These are phyloP conservation scores for Archocentrus centrarchus DNA, from an alignment of 2,113 vertebrate species.

Conservation along the genomic window DNA sequence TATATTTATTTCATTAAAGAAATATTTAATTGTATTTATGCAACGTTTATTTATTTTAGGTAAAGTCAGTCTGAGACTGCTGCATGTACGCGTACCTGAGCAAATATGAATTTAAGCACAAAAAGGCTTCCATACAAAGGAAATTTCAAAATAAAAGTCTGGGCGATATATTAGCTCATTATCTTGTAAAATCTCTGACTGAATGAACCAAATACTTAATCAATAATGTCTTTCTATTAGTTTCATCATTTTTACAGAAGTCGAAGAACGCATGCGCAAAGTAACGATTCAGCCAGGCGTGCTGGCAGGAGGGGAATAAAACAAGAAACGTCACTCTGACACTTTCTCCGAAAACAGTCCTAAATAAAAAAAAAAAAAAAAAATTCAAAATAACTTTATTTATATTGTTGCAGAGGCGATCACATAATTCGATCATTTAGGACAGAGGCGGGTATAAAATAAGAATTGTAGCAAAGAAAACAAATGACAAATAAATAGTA, in stretches of 20 bases:
- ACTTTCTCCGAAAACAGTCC: not conserved
- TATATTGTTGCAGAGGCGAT: not conserved
- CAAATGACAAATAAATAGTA: not conserved
- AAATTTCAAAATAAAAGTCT: not conserved
- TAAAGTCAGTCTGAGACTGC: not conserved
- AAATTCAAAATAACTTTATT: too few species aligned
- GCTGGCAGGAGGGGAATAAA: not conserved
- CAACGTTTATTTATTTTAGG: not conserved
- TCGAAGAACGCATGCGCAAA: slow-evolving; percentile 68
- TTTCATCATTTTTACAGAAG: not conserved
- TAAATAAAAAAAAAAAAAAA: not conserved
- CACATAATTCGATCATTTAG: not conserved
- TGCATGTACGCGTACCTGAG: not conserved
- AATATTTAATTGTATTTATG: not conserved
- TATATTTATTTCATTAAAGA: not conserved
- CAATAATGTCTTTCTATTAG: not conserved
- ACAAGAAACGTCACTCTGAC: slow-evolving; percentile 28
- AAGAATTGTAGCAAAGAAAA: not conserved
- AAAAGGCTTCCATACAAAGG: too few species aligned
- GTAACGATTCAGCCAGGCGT: slow-evolving; percentile 1
- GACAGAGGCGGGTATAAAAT: not conserved
- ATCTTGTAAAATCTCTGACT: not conserved
- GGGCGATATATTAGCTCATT: not conserved
- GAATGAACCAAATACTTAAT: not conserved
- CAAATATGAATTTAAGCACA: not conserved